phyloP scores from a whole-genome alignment of 2,888 invertebrate genomes.

The Herminia tarsipennalis region DNA sequence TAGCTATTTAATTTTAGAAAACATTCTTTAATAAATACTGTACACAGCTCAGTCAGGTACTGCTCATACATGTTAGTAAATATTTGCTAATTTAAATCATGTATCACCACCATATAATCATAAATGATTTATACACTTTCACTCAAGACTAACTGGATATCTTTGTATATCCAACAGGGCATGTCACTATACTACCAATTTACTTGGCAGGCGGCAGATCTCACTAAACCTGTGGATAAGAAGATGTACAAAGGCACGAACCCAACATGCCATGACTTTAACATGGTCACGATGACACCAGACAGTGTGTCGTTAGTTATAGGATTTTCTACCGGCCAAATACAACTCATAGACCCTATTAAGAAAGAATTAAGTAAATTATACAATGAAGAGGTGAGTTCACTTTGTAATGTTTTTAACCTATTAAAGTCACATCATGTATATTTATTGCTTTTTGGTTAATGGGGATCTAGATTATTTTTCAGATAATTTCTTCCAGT shows the following conservation, averaged over 20 bases:
- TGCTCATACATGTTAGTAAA: too few relatives aligned
- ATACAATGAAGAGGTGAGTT: constrained; percentile 97
- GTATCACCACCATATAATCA: background rate
- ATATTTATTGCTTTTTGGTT: too few relatives aligned
- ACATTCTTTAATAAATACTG: too few relatives aligned
- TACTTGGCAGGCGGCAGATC: constrained; percentile 92
- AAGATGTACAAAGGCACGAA: constrained; percentile 99
- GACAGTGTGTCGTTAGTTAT: constrained; percentile 96
- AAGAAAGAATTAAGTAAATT: constrained; percentile 98
- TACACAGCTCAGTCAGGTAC: too few relatives aligned
- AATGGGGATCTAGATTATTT: too few relatives aligned
- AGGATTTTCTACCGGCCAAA: constrained; percentile 99
- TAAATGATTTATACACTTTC: background rate
- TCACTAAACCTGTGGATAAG: constrained; percentile 98
- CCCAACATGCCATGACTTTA: constrained; percentile 99
- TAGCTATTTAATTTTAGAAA: too few relatives aligned
- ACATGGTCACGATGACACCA: constrained; percentile 91
- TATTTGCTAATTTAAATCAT: too few relatives aligned
- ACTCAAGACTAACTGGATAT: constrained; percentile 18
- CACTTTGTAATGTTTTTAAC: background rate
- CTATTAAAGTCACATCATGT: too few relatives aligned
- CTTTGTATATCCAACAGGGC: constrained; percentile 33
- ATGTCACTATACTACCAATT: constrained; percentile 35
- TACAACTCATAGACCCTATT: constrained; percentile 98
- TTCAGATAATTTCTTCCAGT: too few relatives aligned